phyloP scores from a whole-genome alignment of 2,888 invertebrate species.

The Epistrophe eligans region DNA sequence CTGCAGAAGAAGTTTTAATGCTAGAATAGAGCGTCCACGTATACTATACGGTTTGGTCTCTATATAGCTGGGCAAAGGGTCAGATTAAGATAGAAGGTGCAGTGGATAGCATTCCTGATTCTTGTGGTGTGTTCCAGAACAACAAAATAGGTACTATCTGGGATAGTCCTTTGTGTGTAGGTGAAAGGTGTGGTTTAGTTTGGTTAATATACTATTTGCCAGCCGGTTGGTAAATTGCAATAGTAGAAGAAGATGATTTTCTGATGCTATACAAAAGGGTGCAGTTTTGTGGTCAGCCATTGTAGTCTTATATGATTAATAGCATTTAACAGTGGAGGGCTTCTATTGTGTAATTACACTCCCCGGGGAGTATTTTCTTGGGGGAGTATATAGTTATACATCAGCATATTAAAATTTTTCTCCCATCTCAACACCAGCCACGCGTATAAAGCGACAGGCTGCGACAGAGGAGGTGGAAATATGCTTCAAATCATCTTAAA shows the following conservation, averaged over 20 bases:
- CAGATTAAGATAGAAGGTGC: conserved; percentile 72
- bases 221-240: conserved; percentile 44
- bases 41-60: not conserved
- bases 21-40: not conserved
- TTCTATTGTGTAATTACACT: conserved; percentile 61
- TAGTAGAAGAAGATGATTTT: conserved; percentile 39
- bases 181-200: conserved; percentile 57
- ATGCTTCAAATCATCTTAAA: conserved; percentile 38
- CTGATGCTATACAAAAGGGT: conserved; percentile 42
- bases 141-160: not conserved
- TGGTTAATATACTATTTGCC: conserved; percentile 19
- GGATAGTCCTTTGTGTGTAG: conserved; percentile 46
- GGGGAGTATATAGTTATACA: not conserved
- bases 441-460: not conserved
- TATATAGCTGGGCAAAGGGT: conserved; percentile 47
- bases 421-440: conserved; percentile 20
- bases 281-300: conserved; percentile 61
- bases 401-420: conserved; percentile 28
- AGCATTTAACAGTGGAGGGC: conserved; percentile 27
- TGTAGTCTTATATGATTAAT: conserved; percentile 59
- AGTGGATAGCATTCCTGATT: conserved; percentile 28
- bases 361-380: conserved; percentile 12
- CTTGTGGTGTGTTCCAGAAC: conserved; percentile 9
- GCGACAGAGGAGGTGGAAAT: conserved; percentile 17
- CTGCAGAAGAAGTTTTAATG: conserved; percentile 42